Conservation (phyloP, 2,113 vertebrate genomes). For the Pseudorectes ferrugineus region DNA sequence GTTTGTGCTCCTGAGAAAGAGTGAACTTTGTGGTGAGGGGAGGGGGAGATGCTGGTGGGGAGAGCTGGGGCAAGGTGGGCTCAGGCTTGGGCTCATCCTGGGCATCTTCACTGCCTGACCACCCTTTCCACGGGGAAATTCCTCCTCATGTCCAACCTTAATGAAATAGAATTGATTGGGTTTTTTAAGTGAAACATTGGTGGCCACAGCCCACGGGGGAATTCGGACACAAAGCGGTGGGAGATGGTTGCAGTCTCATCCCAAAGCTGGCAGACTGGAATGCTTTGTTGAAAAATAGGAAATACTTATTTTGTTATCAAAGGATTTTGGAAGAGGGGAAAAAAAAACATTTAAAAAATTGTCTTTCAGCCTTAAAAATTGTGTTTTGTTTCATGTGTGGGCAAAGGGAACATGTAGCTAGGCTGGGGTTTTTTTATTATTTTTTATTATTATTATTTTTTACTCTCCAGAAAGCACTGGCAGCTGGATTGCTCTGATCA, state of each 20-base stretch:
- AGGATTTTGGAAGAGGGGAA: neutral
- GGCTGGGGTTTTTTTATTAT: neutral
- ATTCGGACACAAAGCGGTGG: neutral
- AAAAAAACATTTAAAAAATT: neutral
- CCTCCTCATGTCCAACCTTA: neutral
- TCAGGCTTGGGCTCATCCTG: rapidly evolving
- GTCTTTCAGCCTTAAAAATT: neutral
- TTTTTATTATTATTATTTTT: neutral
- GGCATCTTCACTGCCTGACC: neutral
- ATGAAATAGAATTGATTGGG: neutral
- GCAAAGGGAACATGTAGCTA: neutral
- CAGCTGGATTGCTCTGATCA: slow-evolving; percentile 36
- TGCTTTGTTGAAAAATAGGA: neutral
- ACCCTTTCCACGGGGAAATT: neutral
- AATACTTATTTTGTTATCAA: neutral
- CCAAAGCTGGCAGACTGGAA: neutral
- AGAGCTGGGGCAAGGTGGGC: neutral
- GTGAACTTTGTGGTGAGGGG: rapidly evolving
- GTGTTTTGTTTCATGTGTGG: neutral
- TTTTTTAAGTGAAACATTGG: rapidly evolving
- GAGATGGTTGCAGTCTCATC: neutral
- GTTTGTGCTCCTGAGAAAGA: neutral
- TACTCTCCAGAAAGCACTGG: neutral
- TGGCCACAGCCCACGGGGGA: neutral
- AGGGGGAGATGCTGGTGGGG: neutral